Percentiles rank a stretch among this genome's conserved stretches.
Evolutionary conservation across 1,140 invertebrate species (phyloP).

Genomic region (Psilanteris sp.): DNA sequence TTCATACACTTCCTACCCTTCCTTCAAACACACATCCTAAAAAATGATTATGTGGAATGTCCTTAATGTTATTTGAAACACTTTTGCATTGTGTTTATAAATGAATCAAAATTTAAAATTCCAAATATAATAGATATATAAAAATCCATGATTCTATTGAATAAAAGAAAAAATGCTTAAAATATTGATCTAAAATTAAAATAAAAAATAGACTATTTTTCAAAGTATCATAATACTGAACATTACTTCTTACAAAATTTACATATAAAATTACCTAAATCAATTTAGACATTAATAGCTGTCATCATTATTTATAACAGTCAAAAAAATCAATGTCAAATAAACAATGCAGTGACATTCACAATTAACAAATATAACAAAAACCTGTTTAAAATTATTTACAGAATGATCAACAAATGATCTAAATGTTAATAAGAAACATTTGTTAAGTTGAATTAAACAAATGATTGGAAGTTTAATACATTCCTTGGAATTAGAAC

Average conservation of each 20-base stretch:
- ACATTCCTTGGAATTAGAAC: background rate
- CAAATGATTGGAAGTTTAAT: slow-evolving; percentile 26
- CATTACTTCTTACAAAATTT: background rate
- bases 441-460: slow-evolving; percentile 26
- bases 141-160: too few relatives aligned
- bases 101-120: slow-evolving; percentile 4
- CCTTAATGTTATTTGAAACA: too few relatives aligned
- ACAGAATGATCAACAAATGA: slow-evolving; percentile 33
- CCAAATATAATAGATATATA: too few relatives aligned
- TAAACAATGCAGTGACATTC: slow-evolving; percentile 26
- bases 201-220: too few relatives aligned
- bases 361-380: slow-evolving; percentile 20
- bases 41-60: too few relatives aligned
- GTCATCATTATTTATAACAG: slow-evolving; percentile 4
- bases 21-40: too few relatives aligned
- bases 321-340: slow-evolving; percentile 13
- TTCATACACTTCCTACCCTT: too few relatives aligned
- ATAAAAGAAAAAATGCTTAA: too few relatives aligned
- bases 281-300: slow-evolving; percentile 1
- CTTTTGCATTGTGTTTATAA: slow-evolving; percentile 3
- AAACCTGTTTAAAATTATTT: slow-evolving; percentile 42
- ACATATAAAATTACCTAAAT: background rate
- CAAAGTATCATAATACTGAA: slow-evolving; percentile 19
- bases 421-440: slow-evolving; percentile 7
- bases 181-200: too few relatives aligned